Percentiles rank a stretch among this genome's conserved stretches.
These are phyloP conservation scores for Phyllotreta cruciferae DNA, from an alignment of 2,888 invertebrate genomes.

Conservation along the genomic window DNA sequence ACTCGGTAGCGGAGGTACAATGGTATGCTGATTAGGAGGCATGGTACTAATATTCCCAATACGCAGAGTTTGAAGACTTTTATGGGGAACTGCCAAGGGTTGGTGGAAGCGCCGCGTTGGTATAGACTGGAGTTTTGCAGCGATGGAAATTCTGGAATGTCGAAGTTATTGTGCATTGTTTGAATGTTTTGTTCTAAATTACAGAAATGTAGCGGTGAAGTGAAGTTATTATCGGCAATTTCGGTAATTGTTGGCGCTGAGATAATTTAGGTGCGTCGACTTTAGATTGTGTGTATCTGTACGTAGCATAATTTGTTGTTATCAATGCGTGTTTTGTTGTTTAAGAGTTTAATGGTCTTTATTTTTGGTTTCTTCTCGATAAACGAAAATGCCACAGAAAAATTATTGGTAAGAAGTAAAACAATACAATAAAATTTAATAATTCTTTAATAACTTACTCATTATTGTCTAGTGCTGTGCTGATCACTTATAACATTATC, in stretches of 20 bases:
- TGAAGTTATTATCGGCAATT: conserved; percentile 5
- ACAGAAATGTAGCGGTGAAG: not conserved
- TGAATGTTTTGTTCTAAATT: no score
- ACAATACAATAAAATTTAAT: no score
- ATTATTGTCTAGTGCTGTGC: no score
- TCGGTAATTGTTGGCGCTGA: no score
- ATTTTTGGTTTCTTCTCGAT: no score
- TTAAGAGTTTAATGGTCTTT: no score
- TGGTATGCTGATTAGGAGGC: conserved; percentile 71
- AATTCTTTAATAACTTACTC: no score
- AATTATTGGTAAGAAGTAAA: no score
- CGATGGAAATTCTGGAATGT: conserved; percentile 47
- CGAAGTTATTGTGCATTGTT: conserved; percentile 3
- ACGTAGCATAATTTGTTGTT: not conserved
- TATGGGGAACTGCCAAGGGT: conserved; percentile 63
- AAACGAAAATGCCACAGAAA: no score
- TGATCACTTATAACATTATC: no score
- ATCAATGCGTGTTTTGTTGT: no score
- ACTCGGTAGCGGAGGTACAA: conserved; percentile 75
- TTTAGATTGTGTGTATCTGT: not conserved
- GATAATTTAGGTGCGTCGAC: no score
- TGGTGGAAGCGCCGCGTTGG: conserved; percentile 41
- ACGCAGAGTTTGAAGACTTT: conserved; percentile 68
- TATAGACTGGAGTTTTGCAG: conserved; percentile 43
- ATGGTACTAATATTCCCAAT: conserved; percentile 71